These are phyloP conservation scores for Diorhabda carinulata DNA, from an alignment of 1,140 invertebrate species.

Conservation along the genomic window DNA sequence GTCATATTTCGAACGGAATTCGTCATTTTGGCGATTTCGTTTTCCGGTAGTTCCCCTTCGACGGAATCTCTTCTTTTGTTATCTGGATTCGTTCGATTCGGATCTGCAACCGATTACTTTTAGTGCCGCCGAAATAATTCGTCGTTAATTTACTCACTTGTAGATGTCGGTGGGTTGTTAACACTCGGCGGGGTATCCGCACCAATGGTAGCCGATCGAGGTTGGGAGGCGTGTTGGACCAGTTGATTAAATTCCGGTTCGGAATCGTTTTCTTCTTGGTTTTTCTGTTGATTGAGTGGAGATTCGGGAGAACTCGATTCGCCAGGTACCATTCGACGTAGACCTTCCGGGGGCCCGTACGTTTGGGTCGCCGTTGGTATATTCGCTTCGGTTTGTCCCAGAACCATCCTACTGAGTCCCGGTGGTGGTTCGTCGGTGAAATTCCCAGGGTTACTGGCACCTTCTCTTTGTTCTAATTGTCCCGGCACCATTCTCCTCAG, in stretches of 20 bases:
- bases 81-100: not conserved
- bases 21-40: slow-evolving; percentile 28
- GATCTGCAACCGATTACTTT: slow-evolving; percentile 29
- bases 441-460: slow-evolving; percentile 18
- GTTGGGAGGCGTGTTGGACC: slow-evolving; percentile 25
- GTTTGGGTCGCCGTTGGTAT: not conserved
- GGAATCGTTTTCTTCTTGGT: slow-evolving; percentile 37
- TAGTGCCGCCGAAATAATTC: slow-evolving; percentile 3
- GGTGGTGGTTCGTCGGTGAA: slow-evolving; percentile 40
- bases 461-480: slow-evolving; percentile 56
- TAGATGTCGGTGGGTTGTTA: not conserved
- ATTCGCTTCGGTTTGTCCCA: slow-evolving; percentile 38
- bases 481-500: slow-evolving; percentile 61
- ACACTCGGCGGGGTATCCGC: slow-evolving; percentile 43
- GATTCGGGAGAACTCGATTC: slow-evolving; percentile 47
- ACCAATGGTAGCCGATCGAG: slow-evolving; percentile 42
- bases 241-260: slow-evolving; percentile 35
- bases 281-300: slow-evolving; percentile 18
- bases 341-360: slow-evolving; percentile 52
- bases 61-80: slow-evolving; percentile 39
- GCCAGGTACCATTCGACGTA: slow-evolving; percentile 58
- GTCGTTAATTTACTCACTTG: not conserved
- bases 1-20: slow-evolving; percentile 38
- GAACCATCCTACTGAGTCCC: slow-evolving; percentile 49
- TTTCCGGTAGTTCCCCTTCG: slow-evolving; percentile 29